Conservation (phyloP, 2,113 vertebrate genomes). For the Callaeas wilsoni region DNA sequence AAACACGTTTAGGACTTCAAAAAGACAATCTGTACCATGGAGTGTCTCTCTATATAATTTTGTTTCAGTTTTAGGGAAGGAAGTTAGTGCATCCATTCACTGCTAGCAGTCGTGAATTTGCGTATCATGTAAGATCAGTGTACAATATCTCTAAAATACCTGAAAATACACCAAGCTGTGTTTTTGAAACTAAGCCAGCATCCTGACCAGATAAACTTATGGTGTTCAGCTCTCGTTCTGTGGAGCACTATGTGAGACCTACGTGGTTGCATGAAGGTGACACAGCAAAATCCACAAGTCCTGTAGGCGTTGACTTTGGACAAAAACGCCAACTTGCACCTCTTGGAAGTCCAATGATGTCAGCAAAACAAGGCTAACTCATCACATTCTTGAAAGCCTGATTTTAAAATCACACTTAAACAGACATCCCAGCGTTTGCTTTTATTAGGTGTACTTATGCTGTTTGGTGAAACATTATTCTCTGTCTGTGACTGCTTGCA, state of each 20-base stretch:
- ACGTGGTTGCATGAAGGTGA: neutral
- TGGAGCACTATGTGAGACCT: neutral
- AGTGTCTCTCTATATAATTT: neutral
- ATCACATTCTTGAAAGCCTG: neutral
- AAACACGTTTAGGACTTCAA: neutral
- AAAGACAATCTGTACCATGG: neutral
- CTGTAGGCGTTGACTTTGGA: neutral
- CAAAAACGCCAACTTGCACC: neutral
- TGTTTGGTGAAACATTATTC: neutral
- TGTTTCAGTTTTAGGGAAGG: neutral
- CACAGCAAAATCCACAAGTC: neutral
- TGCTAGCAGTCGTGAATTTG: neutral
- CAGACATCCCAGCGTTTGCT: neutral
- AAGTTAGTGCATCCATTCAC: neutral
- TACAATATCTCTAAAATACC: neutral
- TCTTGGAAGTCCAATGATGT: neutral
- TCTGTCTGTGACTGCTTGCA: neutral
- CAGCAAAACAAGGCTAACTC: neutral
- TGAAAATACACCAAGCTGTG: neutral
- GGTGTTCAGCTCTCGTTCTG: neutral
- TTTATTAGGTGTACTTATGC: neutral
- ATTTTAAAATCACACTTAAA: neutral
- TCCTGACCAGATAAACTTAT: neutral
- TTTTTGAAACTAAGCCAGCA: neutral
- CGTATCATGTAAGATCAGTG: neutral